Percentiles rank a stretch among this genome's conserved stretches.
These are phyloP conservation scores for Dermatophagoides farinae DNA, from an alignment of 1,140 invertebrate genomes.

Conservation along the genomic window DNA sequence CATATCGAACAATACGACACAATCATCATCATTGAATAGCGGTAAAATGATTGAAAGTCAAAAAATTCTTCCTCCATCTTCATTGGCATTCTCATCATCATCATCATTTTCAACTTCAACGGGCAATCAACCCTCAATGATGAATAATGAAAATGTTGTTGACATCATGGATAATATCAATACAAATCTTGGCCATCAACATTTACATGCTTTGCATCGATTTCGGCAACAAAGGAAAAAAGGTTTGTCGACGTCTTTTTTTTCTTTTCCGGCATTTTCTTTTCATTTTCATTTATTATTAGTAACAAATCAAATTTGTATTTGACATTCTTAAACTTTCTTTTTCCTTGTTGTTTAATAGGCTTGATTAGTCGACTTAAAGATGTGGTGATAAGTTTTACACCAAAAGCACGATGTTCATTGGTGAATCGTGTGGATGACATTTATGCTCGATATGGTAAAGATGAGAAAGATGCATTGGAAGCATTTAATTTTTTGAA, in stretches of 20 bases:
- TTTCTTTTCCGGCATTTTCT: not conserved
- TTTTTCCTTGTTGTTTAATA: constrained; percentile 30
- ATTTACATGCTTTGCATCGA: constrained; percentile 43
- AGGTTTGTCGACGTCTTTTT: constrained; percentile 29
- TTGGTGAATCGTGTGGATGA: constrained; percentile 44
- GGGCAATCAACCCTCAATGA: too few species aligned
- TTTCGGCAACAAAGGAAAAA: constrained; percentile 45
- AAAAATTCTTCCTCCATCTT: too few species aligned
- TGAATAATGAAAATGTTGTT: not conserved
- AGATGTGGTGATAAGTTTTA: constrained; percentile 31
- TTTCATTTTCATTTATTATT: not conserved
- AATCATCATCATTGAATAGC: too few species aligned
- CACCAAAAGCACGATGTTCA: constrained; percentile 34
- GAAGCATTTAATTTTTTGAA: constrained; percentile 56
- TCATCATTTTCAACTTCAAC: too few species aligned
- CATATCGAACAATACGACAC: too few species aligned
- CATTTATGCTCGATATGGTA: constrained; percentile 52
- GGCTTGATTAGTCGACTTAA: constrained; percentile 20
- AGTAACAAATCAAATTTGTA: not conserved
- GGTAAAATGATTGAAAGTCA: too few species aligned
- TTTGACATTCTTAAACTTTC: constrained; percentile 4
- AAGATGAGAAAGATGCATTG: constrained; percentile 48
- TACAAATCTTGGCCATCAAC: constrained; percentile 29
- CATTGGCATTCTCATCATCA: too few species aligned
- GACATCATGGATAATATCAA: not conserved